These are phyloP conservation scores for Otus sunia DNA, from an alignment of 2,113 vertebrate species.

Conservation along the genomic window DNA sequence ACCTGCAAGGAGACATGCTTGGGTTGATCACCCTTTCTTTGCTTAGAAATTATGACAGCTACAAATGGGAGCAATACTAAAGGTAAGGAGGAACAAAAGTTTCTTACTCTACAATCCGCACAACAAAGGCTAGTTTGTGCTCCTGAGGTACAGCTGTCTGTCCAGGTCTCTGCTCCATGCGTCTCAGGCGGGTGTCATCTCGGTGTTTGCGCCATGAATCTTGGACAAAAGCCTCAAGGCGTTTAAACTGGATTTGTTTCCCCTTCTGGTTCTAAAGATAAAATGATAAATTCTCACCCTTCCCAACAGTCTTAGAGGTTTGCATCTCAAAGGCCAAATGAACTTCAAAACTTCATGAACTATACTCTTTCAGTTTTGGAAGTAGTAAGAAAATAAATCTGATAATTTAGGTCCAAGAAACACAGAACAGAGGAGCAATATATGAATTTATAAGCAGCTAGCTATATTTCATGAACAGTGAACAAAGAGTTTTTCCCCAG, in stretches of 20 bases:
- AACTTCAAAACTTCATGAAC: not conserved
- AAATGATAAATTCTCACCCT: not conserved
- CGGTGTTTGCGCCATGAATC: constrained; percentile 78
- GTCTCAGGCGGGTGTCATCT: constrained; percentile 78
- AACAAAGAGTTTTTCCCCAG: not conserved
- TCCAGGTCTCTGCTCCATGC: constrained; percentile 72
- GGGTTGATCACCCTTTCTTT: not conserved
- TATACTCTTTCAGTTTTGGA: not conserved
- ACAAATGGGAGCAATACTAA: fast-evolving
- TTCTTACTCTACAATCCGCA: constrained; percentile 84
- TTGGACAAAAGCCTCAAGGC: constrained; percentile 85
- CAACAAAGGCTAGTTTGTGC: constrained; percentile 84
- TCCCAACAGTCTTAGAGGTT: not conserved
- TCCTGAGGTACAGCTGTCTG: constrained; percentile 66
- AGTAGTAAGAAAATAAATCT: not conserved
- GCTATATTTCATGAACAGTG: not conserved
- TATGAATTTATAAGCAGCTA: not conserved
- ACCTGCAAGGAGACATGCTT: fast-evolving
- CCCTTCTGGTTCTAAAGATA: constrained; percentile 74
- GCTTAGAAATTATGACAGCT: fast-evolving
- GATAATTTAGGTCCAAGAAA: not conserved
- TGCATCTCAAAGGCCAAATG: not conserved
- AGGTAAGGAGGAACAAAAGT: not conserved
- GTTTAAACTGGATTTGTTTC: constrained; percentile 83
- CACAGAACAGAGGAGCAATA: not conserved